phyloP scores from a whole-genome alignment of 2,888 invertebrate genomes.

The Pristionchus entomophagus region DNA sequence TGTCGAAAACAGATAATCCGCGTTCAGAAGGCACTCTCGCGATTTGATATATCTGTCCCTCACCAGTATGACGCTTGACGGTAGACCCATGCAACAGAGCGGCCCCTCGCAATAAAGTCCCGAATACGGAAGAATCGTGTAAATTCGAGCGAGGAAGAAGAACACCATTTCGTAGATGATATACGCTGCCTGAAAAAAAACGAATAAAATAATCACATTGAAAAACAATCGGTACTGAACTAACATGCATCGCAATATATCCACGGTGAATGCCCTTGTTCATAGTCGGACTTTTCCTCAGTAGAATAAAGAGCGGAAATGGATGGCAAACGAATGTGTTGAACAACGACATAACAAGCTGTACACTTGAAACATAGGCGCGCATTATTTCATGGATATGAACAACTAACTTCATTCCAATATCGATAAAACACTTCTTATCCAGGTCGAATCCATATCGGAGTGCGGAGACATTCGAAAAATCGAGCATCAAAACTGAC shows the following conservation, averaged over 20 bases:
- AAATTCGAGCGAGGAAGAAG: conserved; percentile 9
- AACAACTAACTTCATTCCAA: conserved; percentile 7
- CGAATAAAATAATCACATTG: background rate
- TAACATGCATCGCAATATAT: conserved; percentile 3
- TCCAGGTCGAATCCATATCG: background rate
- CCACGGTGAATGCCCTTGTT: background rate
- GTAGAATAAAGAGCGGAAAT: background rate
- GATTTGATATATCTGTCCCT: background rate
- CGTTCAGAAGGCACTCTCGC: too few relatives aligned
- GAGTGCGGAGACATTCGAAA: background rate
- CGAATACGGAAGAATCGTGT: background rate
- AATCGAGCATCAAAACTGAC: background rate
- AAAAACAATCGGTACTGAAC: background rate
- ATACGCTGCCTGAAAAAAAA: background rate
- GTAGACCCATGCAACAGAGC: background rate
- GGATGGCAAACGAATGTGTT: conserved; percentile 8
- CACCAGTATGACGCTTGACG: background rate
- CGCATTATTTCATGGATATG: background rate
- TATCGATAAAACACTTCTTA: background rate
- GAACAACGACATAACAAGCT: background rate
- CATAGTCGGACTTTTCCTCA: background rate
- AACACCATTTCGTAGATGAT: conserved; percentile 14
- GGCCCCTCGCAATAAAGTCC: conserved; percentile 17
- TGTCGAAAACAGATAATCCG: too few relatives aligned
- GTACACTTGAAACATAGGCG: background rate